Percentiles rank a stretch among this genome's conserved stretches.
Conservation (phyloP, 2,113 vertebrate species). For the Zeus faber region DNA sequence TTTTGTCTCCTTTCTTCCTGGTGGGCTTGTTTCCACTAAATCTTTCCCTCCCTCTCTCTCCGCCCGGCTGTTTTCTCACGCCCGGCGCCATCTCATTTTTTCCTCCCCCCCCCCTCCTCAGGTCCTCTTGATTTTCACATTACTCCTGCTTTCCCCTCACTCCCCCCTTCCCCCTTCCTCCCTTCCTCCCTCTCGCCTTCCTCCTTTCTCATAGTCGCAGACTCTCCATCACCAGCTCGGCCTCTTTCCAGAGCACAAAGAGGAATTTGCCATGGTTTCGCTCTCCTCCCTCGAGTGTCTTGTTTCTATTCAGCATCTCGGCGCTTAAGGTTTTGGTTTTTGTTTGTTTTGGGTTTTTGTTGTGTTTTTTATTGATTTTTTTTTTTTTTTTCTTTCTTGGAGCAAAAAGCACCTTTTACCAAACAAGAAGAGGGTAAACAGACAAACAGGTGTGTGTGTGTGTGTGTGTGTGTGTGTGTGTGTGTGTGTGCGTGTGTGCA, state of each 20-base stretch:
- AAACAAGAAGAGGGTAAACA: too few relatives aligned
- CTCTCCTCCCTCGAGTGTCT: conserved; percentile 44
- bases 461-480: too few relatives aligned
- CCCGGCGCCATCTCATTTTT: not conserved
- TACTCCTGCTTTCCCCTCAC: not conserved
- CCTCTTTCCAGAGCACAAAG: conserved; percentile 47
- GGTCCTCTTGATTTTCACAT: conserved; percentile 24
- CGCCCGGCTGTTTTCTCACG: conserved; percentile 28
- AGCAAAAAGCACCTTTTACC: too few relatives aligned
- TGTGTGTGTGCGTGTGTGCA: too few relatives aligned
- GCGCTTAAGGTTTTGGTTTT: conserved; percentile 34
- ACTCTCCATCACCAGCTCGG: conserved; percentile 40
- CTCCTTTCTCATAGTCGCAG: conserved; percentile 2
- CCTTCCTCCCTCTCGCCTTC: conserved; percentile 3
- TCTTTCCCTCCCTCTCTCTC: conserved; percentile 10
- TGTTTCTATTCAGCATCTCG: conserved; percentile 46
- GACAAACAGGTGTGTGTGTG: too few relatives aligned
- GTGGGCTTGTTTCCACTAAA: conserved; percentile 16
- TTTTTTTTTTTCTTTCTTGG: too few relatives aligned
- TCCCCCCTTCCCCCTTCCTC: not conserved
- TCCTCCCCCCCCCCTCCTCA: conserved; percentile 23
- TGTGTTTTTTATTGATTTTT: too few relatives aligned
- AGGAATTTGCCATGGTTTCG: conserved; percentile 58
- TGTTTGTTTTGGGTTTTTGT: too few relatives aligned
- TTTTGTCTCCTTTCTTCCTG: too few relatives aligned